Base-by-base conservation (phyloP, 2,113 vertebrate species). In the Plotosus lineatus region DNA sequence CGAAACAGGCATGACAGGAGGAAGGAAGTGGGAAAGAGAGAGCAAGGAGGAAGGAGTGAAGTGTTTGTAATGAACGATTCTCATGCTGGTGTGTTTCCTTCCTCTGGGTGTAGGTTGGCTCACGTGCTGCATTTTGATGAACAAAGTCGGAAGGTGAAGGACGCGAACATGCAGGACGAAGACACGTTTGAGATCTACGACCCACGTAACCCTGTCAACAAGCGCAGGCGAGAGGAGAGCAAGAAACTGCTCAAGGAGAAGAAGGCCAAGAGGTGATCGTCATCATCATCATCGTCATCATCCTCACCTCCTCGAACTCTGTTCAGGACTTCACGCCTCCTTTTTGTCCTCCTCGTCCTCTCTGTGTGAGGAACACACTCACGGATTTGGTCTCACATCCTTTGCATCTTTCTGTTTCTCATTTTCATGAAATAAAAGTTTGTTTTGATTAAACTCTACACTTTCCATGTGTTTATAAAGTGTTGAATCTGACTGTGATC, bases 161-260 rank as follows among this genome's bases (percentile, higher is more conserved):
- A 99, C 78, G 97, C 98, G 90, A 95, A 90, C 89, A 92, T 98
- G 92, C 98, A 96, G 86, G 97, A 98, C 86, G 96, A 97, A 90
- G 97, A 98, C 86, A 99, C 97, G 0, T 99, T 99, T 51, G 98
- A 98, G 91, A 99, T 99, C 91, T 95, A 98, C 80, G 98, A 99
- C 90, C 97, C 97, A 2, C 94, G 96, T 38, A 99, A 98, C 91
- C 98, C 97, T 26, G 97, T 99, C 90, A 99, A 95, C 82, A 98
- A 98, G 85, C 95, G 97, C 19, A 91, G 97, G 77, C 90, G 97
- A 81, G 97, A 99, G 92, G 96, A 98, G 92, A 99, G 98, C 93
- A 98, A 98, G 92, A 98, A 97, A 90, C 92, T 98, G 88, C 90
- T 99, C 95, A 96, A 94, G 91, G 96, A 97, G 89, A 99, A 97